Evolutionary conservation across 2,888 invertebrate genomes (phyloP).

Genomic region (Aspidiotus destructor): DNA sequence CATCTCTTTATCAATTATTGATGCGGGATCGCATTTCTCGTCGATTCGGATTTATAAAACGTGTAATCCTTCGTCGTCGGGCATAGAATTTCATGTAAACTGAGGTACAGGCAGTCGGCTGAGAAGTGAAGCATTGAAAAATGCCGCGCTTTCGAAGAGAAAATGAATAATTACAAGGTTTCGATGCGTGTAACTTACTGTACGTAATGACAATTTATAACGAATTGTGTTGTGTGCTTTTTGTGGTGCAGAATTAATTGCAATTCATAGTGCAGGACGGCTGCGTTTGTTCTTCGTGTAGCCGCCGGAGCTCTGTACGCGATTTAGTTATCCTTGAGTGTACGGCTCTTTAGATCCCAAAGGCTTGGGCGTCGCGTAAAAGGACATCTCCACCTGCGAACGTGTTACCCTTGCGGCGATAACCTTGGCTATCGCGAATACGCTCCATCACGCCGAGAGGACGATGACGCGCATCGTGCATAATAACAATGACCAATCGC

Average conservation of each 20-base stretch:
- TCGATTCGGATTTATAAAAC: too few species aligned
- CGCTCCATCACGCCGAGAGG: too few species aligned
- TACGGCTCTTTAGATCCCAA: conserved; percentile 12
- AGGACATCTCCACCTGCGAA: conserved; percentile 25
- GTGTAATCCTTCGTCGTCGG: too few species aligned
- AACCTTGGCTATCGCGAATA: conserved; percentile 14
- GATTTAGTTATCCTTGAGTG: not conserved
- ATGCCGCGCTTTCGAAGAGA: too few species aligned
- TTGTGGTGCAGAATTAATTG: not conserved
- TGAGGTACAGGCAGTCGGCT: too few species aligned
- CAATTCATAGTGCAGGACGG: not conserved
- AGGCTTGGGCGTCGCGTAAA: conserved; percentile 31
- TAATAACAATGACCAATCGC: too few species aligned
- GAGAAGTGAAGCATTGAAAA: too few species aligned
- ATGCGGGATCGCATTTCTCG: too few species aligned
- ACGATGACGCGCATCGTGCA: too few species aligned
- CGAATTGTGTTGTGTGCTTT: not conserved
- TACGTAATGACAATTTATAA: conserved; percentile 1
- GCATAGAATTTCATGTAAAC: too few species aligned
- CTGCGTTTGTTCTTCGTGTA: not conserved
- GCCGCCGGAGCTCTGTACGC: not conserved
- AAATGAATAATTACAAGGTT: too few species aligned
- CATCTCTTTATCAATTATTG: too few species aligned
- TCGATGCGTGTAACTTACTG: not conserved
- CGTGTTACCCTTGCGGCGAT: conserved; percentile 29